Base-by-base conservation (phyloP, 2,797 vertebrate species). In the Phaenicophaeus curvirostris region DNA sequence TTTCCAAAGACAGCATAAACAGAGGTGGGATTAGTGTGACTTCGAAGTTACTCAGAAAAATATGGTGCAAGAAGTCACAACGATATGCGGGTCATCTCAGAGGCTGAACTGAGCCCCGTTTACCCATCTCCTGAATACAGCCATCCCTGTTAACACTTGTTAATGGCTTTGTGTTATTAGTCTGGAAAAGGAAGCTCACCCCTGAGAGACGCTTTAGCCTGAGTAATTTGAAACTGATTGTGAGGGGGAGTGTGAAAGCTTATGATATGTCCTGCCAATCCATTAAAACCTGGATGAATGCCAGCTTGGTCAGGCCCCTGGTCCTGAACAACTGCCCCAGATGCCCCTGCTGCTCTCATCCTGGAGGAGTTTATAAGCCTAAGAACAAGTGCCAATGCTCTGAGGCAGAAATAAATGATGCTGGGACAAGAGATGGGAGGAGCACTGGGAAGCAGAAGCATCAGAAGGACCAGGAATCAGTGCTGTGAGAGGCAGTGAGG, bases 371-470 rank as follows among this genome's bases (percentile, higher is more conserved):
- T 10, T 12, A 25, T 7, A 37, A 85, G 33, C 16, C 35, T 16
- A 33, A 77, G 91, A 84, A 41, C 2, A 20, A 35, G 31, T 35
- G 21, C 21, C 53, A 48, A 23, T 20, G 54, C 35, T 77, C 13
- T 20, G 66, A 8, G 73, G 53, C n/a, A 44, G 53, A 28, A 65
- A n/a, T 33, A 66, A 39, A 9, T 20, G n/a, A 15, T 62, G 62
- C 58, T 63, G 20, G 30, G 53, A 65, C 33, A 75, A 28, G 35
- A 61, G 63, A 30, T 8, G 23, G 48, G 42, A 73, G 37, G 24
- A 68, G 65, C 0, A 1, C 3, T 8, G 67, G 48, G n/a, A 75
- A 23, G 15, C 39, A 46, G 27, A 2, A 68, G 33, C 1, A 3
- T 16, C 24, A 41, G 16, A 50, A 48, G 28, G 27, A 68, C 12